Conservation (phyloP, 2,113 vertebrate species). For the Bubo scandiacus region DNA sequence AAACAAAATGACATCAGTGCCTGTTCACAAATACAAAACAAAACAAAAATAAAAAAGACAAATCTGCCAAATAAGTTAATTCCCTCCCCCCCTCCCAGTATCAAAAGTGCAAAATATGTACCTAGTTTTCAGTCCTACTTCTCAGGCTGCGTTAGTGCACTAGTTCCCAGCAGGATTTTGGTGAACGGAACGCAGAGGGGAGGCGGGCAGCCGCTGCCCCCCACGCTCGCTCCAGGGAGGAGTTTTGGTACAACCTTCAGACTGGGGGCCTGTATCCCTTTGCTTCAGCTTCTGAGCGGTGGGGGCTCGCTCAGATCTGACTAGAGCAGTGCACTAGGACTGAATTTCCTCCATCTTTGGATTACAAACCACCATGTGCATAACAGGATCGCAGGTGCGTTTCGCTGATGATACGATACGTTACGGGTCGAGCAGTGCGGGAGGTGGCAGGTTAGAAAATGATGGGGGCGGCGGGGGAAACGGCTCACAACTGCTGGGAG, state of each 20-base stretch:
- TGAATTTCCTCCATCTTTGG: neutral
- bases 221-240: neutral
- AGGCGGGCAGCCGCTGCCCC: neutral
- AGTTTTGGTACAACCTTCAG: neutral
- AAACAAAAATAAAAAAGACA: conserved; percentile 50
- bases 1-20: conserved; percentile 73
- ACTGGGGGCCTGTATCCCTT: neutral
- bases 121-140: conserved; percentile 55
- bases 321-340: neutral
- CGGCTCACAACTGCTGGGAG: neutral
- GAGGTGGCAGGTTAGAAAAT: neutral
- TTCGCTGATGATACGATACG: fast-evolving
- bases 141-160: neutral
- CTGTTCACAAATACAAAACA: conserved; percentile 72
- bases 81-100: conserved; percentile 33
- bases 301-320: neutral
- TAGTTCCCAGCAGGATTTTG: neutral
- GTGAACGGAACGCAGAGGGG: neutral
- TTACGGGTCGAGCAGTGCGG: fast-evolving
- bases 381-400: fast-evolving
- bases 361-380: neutral
- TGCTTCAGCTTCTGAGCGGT: neutral
- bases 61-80: conserved; percentile 80
- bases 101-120: conserved; percentile 82
- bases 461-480: neutral